Base-by-base conservation (phyloP, 1,140 invertebrate species). In the Armadillidium nasatum region DNA sequence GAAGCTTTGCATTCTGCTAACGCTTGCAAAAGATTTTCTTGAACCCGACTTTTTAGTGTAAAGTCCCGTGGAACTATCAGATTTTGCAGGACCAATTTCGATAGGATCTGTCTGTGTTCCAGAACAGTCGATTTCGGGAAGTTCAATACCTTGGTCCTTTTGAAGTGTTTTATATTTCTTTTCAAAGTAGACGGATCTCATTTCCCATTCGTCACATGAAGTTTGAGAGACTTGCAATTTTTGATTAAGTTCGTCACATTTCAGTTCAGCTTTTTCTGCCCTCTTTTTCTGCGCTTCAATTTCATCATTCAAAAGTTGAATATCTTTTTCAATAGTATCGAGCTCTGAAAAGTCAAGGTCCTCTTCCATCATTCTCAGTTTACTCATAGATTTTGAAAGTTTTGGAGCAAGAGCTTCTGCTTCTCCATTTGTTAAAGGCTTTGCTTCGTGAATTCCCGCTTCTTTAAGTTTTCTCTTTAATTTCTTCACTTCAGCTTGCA, bases 211-310 rank as follows among this genome's bases (percentile, higher is more conserved):
- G 0, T 78, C 73, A 7, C 74, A 71, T 22, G 54, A 71, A 54
- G 88, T 88, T 83, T 91, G 89, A 0, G 90, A 88, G 46, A 89
- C 88, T 77, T 94, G 91, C 76, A 93, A 87, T 84, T 93, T 88
- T 81, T 93, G 90, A 3, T 90, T 89, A 6, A 89, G 88, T 79
- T 88, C 87, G 50, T 90, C 88, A 83, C 90, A 94, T 82, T 93
- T 92, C 81, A 90, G 89, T 82, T 94, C 91, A 78, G 93, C 87
- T 82, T 92, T 90, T 82, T 94, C 92, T 0, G 91, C 90, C 21
- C 89, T 89, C 82, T 91, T 90, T 82, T 91, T 89, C 0, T 92
- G 89, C 78, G 91, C 88, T 79, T 91, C 89, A 0, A 90, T 90
- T 84, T 94, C 91, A 73, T 88, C 87, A 83, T 91, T 93, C 69